phyloP scores from a whole-genome alignment of 2,797 vertebrate genomes.

The Chromis chromis region DNA sequence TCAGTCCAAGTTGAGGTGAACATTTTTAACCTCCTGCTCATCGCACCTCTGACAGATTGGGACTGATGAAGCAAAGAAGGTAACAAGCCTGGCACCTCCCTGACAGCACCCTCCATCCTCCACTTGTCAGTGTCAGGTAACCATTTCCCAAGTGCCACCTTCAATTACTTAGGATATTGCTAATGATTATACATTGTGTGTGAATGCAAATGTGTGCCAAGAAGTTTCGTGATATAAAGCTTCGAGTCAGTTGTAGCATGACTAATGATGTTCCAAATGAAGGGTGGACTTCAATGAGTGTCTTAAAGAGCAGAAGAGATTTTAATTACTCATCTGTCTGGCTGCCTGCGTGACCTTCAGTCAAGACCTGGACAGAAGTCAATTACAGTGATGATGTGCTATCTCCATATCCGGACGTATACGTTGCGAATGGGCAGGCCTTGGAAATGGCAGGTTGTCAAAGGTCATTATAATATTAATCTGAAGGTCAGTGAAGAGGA shows the following conservation, averaged over 20 bases:
- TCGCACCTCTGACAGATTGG: slow-evolving; percentile 48
- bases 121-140: slow-evolving; percentile 74
- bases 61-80: slow-evolving; percentile 63
- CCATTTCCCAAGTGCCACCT: slow-evolving; percentile 78
- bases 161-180: slow-evolving; percentile 76
- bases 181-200: slow-evolving; percentile 77
- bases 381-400: slow-evolving; percentile 72
- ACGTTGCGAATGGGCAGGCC: slow-evolving; percentile 34
- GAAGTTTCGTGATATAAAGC: slow-evolving; percentile 54
- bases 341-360: slow-evolving; percentile 73
- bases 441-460: slow-evolving; percentile 66
- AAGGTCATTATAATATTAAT: slow-evolving; percentile 72
- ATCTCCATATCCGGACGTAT: slow-evolving; percentile 50
- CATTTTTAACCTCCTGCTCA: slow-evolving; percentile 29
- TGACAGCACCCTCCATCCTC: slow-evolving; percentile 67
- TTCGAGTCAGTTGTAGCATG: slow-evolving; percentile 64
- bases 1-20: slow-evolving; percentile 34
- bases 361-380: slow-evolving; percentile 77
- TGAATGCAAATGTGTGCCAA: slow-evolving; percentile 64
- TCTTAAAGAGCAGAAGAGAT: slow-evolving; percentile 73
- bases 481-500: slow-evolving; percentile 31
- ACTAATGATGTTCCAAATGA: slow-evolving; percentile 76
- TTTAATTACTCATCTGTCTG: slow-evolving; percentile 81
- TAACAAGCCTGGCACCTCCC: slow-evolving; percentile 48
- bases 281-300: slow-evolving; percentile 69